Evolutionary conservation across 2,797 vertebrate species (phyloP).

Genomic region (Danio jaintianensis): DNA sequence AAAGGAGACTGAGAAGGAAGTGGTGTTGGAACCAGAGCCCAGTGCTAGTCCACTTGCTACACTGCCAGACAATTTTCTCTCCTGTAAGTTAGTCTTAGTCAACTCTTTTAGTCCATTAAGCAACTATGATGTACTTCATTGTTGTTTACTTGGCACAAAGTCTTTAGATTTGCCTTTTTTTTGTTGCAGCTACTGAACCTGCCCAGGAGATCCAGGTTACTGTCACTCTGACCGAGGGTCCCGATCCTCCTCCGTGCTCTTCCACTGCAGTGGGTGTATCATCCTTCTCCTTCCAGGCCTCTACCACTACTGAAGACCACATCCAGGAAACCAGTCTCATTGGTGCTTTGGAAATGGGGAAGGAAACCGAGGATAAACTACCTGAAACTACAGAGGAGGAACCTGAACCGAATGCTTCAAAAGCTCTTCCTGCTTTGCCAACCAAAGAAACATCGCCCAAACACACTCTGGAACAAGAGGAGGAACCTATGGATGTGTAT

Average conservation of each 20-base stretch:
- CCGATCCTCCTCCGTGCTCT: conserved; percentile 34
- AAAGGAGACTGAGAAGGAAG: conserved; percentile 36
- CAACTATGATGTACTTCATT: not conserved
- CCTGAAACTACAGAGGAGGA: conserved; percentile 29
- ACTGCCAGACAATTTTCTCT: conserved; percentile 52
- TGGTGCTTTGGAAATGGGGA: conserved; percentile 21
- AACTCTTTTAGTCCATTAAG: not conserved
- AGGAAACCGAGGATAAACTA: conserved; percentile 25
- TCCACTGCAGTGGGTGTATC: conserved; percentile 42
- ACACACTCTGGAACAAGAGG: conserved; percentile 42
- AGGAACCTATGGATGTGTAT: conserved; percentile 55
- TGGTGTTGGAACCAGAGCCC: conserved; percentile 38
- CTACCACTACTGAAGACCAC: conserved; percentile 40
- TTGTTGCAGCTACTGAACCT: conserved; percentile 51
- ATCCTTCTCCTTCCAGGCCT: conserved; percentile 51
- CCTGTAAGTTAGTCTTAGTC: conserved; percentile 47
- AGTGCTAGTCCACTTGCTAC: conserved; percentile 33
- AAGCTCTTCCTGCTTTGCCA: conserved; percentile 39
- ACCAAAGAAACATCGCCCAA: conserved; percentile 59
- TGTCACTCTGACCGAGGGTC: conserved; percentile 59
- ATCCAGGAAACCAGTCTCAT: conserved; percentile 31
- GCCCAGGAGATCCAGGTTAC: conserved; percentile 67
- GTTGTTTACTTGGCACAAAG: not conserved
- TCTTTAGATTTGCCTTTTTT: not conserved
- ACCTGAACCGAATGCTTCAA: conserved; percentile 59